Base-by-base conservation (phyloP, 2,113 vertebrate species). In the Tapirus terrestris region DNA sequence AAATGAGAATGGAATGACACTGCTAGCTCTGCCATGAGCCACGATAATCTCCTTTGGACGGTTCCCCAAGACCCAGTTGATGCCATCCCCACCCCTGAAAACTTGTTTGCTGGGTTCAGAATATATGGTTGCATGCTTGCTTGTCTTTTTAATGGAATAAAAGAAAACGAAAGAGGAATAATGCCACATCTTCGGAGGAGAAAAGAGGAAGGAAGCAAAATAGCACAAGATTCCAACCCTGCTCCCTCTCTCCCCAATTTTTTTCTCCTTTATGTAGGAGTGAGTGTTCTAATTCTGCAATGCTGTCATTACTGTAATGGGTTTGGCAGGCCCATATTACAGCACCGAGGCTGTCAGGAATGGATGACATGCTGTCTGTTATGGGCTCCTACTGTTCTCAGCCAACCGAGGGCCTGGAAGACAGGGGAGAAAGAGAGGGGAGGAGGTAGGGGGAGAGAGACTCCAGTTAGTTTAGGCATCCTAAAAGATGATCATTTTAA, bases 271-370 rank as follows among this genome's bases (percentile, higher is more conserved):
- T 12, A 27, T 16, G 43, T 94, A 96, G 97, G 96, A 97, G 98
- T 75, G 76, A 97, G n/a, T 39, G 84, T 43, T 63, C 97, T 97
- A 53, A 96, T 98, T 98, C 98, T 89, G 70, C 95, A 96, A 39
- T 68, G 97, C 98, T 92, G 96, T 97, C 97, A 61, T 98, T 96
- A 82, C 91, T 0, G 27, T 93, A 97, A 96, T 97, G 56, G 92
- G 94, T 67, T 97, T 97, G 97, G 94, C 98, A 98, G 98, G 98
- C 97, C 97, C 65, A 8, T 45, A 96, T 96, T 97, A 97, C 3
- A 84, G 98, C 97, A 88, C 88, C 0, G 0, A 96, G 93, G 96
- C 98, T 98, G 97, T 98, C 98, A 97, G 95, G 56, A 92, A 82
- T 17, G 39, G 94, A 92, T 98, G 96, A 96, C 58, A 45, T 43